These are phyloP conservation scores for Hyaena hyaena DNA, from an alignment of 2,113 vertebrate species.

Conservation along the genomic window DNA sequence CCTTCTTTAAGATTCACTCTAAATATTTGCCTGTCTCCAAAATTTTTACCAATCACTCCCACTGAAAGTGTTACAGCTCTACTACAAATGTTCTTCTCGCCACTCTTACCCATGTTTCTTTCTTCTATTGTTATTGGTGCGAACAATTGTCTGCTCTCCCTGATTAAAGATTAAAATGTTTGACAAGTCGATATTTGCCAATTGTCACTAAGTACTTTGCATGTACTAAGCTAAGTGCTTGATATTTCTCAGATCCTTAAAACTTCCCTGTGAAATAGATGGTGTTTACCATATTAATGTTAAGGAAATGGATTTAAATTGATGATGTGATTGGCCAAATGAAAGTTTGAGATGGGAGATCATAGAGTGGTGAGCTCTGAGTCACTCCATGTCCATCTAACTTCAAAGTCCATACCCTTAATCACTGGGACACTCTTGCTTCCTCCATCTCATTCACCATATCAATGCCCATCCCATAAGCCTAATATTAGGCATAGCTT, in stretches of 20 bases:
- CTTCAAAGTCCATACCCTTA: not conserved
- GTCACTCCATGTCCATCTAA: not conserved
- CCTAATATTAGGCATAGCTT: not conserved
- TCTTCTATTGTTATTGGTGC: not conserved
- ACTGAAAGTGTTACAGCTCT: not conserved
- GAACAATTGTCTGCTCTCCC: not conserved
- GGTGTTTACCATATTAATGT: not conserved
- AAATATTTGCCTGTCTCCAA: not conserved
- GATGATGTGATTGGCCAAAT: not conserved
- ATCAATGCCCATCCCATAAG: not conserved
- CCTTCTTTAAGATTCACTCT: not conserved
- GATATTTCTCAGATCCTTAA: not conserved
- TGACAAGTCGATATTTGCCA: not conserved
- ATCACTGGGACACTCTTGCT: not conserved
- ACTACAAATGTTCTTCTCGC: not conserved
- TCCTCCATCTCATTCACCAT: not conserved
- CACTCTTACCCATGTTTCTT: not conserved
- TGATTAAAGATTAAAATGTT: not conserved
- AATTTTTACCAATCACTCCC: not conserved
- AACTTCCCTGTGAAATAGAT: not conserved
- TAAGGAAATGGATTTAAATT: conserved; percentile 13
- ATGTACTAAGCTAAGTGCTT: not conserved
- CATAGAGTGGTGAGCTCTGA: not conserved
- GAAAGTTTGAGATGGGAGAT: not conserved
- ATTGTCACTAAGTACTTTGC: not conserved